A percentile compares a stretch with the other conserved stretches of the same genome.
Evolutionary conservation across 1,140 invertebrate genomes (phyloP).

Genomic region (Orchestia grillus): DNA sequence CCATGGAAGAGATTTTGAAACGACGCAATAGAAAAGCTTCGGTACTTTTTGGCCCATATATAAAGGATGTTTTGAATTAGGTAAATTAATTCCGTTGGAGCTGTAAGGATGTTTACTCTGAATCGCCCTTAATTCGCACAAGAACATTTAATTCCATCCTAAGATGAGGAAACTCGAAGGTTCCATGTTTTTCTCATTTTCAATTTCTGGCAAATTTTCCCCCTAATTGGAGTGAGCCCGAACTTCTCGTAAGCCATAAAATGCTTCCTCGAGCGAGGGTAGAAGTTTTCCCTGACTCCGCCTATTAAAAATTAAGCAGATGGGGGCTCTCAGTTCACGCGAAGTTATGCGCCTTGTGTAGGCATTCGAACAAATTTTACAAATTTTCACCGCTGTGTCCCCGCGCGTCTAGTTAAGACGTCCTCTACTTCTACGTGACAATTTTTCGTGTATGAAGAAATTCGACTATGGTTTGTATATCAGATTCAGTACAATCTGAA

Average conservation of each 20-base stretch:
- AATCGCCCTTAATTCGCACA: not conserved
- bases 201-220: not conserved
- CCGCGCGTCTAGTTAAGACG: not conserved
- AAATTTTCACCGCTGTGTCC: not conserved
- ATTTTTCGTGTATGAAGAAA: too few species aligned
- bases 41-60: not conserved
- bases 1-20: not conserved
- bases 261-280: not conserved
- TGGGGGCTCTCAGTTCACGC: not conserved
- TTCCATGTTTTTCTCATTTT: not conserved
- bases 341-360: not conserved
- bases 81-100: not conserved
- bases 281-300: not conserved
- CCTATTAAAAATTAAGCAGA: slow-evolving; percentile 2
- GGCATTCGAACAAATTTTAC: not conserved
- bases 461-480: too few species aligned
- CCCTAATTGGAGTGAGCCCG: not conserved
- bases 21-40: not conserved
- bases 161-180: not conserved
- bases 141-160: not conserved
- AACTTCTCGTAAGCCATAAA: slow-evolving; percentile 1
- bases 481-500: too few species aligned
- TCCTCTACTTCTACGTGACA: not conserved
- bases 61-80: not conserved
- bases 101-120: not conserved